Base-by-base conservation (phyloP, 2,797 vertebrate genomes). In the Thamnophis elegans region DNA sequence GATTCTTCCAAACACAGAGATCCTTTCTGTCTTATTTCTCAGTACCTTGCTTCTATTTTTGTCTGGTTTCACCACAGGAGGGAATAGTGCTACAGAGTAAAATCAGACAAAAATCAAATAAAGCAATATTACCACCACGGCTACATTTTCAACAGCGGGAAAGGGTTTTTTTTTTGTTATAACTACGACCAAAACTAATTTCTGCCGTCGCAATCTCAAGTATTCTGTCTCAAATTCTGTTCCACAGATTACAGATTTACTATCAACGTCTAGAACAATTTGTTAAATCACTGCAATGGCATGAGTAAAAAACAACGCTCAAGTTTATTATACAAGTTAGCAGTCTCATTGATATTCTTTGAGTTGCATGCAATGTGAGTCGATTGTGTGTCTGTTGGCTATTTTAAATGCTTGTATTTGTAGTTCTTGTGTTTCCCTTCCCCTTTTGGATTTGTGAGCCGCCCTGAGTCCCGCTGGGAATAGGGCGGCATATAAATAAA, bases 301-400 rank as follows among this genome's bases (percentile, higher is more conserved):
- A 7, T 42, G 55, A 93, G 60, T 32, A 9, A 25, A 65, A 32
- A 42, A 26, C 51, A 1, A 36, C 36, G 14, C 55, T 26, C 25
- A 62, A 68, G 12, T n/a, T 82, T 68, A 56, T 26, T 68, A 22
- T 51, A 42, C 26, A 68, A 9, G 1, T 32, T 60, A 58, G 22
- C 82, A 90, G 5, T 60, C 54, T 65, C 68, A 65, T 53, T 88
- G 59, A 88, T 82, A 90, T 87, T 88, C 82, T n/a, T 0, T 9
- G 47, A 94, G 26, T 82, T 53, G 68, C 54, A 93, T 42, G 53
- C 93, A 89, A n/a, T n/a, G n/a, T n/a, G n/a, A n/a, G n/a, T n/a
- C n/a, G n/a, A n/a, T n/a, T n/a, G n/a, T n/a, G n/a, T n/a, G n/a
- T n/a, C n/a, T n/a, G n/a, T n/a, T n/a, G n/a, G n/a, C n/a, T n/a